These are phyloP conservation scores for Halichondria panicea DNA, from an alignment of 37 sponge, comb jelly and placozoan genomes.

Conservation along the genomic window DNA sequence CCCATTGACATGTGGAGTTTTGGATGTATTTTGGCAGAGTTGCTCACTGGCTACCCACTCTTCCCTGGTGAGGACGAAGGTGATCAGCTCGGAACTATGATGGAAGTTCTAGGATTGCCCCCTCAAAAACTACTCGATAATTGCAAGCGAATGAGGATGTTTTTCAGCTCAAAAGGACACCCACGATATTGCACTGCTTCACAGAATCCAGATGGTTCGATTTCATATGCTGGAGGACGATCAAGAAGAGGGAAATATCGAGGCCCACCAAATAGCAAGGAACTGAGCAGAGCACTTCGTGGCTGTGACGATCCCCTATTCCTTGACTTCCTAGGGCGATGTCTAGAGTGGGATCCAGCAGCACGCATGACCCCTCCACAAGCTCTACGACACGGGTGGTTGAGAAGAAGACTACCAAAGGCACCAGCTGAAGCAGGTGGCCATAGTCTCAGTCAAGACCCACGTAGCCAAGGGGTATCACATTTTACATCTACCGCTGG, in stretches of 20 bases:
- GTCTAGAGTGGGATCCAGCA: conserved; percentile 81
- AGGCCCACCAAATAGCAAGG: conserved; percentile 78
- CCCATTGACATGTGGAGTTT: conserved; percentile 99
- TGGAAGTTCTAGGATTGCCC: conserved; percentile 92
- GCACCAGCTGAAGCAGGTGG: conserved; percentile 77
- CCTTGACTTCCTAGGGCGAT: conserved; percentile 86
- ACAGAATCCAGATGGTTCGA: conserved; percentile 65
- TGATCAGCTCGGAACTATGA: conserved; percentile 92
- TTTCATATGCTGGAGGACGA: conserved; percentile 64
- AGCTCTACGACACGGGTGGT: conserved; percentile 83
- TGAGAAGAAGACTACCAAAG: conserved; percentile 80
- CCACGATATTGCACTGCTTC: conserved; percentile 68
- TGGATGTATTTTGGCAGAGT: conserved; percentile 95
- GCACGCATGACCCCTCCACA: conserved; percentile 79
- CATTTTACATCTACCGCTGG: no score
- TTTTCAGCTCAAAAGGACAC: conserved; percentile 83
- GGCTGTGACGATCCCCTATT: conserved; percentile 93
- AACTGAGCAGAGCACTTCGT: conserved; percentile 84
- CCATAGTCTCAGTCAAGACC: conserved; percentile 69
- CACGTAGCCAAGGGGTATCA: conserved; percentile 48
- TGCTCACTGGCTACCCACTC: conserved; percentile 91
- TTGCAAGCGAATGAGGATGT: conserved; percentile 69
- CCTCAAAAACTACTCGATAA: conserved; percentile 73
- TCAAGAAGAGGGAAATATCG: conserved; percentile 89
- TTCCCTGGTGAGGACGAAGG: conserved; percentile 95